phyloP scores from a whole-genome alignment of 1,140 invertebrate species.

The Homarus americanus region DNA sequence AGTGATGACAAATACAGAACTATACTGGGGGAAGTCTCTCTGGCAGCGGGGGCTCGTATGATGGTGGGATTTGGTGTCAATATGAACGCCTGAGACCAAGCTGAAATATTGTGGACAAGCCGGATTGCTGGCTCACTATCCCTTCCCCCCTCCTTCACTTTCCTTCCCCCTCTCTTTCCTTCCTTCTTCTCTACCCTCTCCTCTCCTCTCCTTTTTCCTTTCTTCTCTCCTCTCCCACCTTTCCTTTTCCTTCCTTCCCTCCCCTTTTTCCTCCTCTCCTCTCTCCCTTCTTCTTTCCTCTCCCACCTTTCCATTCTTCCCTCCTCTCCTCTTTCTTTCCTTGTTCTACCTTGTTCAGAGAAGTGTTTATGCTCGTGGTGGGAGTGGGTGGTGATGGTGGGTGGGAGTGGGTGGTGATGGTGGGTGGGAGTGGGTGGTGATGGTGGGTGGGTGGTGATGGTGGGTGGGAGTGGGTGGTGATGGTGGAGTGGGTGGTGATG shows the following conservation, averaged over 20 bases:
- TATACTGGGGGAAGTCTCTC: background rate
- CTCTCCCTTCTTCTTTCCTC: background rate
- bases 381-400: too few relatives aligned
- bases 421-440: too few relatives aligned
- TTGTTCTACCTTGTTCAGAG: too few relatives aligned
- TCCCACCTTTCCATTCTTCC: background rate
- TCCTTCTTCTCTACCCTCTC: background rate
- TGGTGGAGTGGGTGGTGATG: too few relatives aligned
- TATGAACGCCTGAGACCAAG: slow-evolving; percentile 3
- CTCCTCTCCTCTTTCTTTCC: slow-evolving; percentile 2
- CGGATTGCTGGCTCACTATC: background rate
- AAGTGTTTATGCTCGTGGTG: too few relatives aligned
- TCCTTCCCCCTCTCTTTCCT: slow-evolving; percentile 8
- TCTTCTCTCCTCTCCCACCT: slow-evolving; percentile 10
- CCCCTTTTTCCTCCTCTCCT: background rate
- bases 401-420: too few relatives aligned
- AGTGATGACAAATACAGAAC: slow-evolving; percentile 46
- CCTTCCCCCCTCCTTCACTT: background rate
- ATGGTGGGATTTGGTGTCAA: slow-evolving; percentile 49
- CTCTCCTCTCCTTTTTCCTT: background rate
- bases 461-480: too few relatives aligned
- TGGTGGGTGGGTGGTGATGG: too few relatives aligned
- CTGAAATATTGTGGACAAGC: slow-evolving; percentile 40
- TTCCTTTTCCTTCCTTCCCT: background rate
- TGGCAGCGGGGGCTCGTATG: background rate